phyloP scores from a whole-genome alignment of 2,797 vertebrate species.

The Delichon dasypus region DNA sequence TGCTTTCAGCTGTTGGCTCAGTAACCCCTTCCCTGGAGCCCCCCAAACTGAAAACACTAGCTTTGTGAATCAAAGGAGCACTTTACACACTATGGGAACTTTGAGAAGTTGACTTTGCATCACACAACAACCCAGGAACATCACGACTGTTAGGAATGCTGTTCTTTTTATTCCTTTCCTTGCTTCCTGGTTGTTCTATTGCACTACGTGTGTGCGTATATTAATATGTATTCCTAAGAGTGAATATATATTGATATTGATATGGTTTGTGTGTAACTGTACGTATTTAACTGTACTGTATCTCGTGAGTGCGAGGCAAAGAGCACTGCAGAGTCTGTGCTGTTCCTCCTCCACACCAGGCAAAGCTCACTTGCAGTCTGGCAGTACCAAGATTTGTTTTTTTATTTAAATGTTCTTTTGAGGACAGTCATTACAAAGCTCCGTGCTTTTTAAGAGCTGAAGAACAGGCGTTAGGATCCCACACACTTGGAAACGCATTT shows the following conservation, averaged over 20 bases:
- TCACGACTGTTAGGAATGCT: slow-evolving; percentile 64
- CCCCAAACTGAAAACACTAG: slow-evolving; percentile 55
- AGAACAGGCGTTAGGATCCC: slow-evolving; percentile 34
- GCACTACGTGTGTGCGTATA: slow-evolving; percentile 70
- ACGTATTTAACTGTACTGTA: slow-evolving; percentile 69
- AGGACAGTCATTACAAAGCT: slow-evolving; percentile 53
- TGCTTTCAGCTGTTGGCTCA: slow-evolving; percentile 18
- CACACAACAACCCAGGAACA: slow-evolving; percentile 48
- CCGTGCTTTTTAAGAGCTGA: slow-evolving; percentile 36
- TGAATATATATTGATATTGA: slow-evolving; percentile 64
- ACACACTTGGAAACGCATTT: slow-evolving; percentile 27
- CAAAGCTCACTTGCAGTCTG: slow-evolving; percentile 41
- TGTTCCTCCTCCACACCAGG: slow-evolving; percentile 43
- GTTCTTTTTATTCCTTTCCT: slow-evolving; percentile 57
- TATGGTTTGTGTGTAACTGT: slow-evolving; percentile 62
- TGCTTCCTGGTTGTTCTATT: slow-evolving; percentile 60
- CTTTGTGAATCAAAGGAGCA: slow-evolving; percentile 78
- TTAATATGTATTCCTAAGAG: slow-evolving; percentile 63
- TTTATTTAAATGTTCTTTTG: slow-evolving; percentile 63
- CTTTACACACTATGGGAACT: slow-evolving; percentile 76
- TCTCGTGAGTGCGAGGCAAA: slow-evolving; percentile 43
- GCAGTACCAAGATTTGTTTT: slow-evolving; percentile 38
- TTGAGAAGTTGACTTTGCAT: slow-evolving; percentile 44
- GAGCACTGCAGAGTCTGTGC: slow-evolving; percentile 22
- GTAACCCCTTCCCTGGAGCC: not conserved